Evolutionary conservation across 2,797 vertebrate genomes (phyloP).

Genomic region (Ceryle rudis): DNA sequence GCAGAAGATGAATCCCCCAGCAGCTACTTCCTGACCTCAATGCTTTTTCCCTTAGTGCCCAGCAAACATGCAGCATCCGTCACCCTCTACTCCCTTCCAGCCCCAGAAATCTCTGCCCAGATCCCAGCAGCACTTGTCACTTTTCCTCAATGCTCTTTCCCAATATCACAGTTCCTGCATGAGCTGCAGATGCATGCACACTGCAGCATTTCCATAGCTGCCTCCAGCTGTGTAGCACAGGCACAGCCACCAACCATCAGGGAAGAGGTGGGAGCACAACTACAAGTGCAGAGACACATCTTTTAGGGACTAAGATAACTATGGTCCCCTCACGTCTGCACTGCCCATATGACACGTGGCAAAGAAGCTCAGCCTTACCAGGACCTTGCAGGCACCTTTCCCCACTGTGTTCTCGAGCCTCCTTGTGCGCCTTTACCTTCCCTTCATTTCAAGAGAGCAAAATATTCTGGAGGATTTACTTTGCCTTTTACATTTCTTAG

Average conservation of each 20-base stretch:
- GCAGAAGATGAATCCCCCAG: neutral
- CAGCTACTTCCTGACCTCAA: neutral
- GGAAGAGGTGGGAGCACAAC: neutral
- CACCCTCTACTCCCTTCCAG: neutral
- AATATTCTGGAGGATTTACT: neutral
- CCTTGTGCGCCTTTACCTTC: neutral
- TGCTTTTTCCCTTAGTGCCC: neutral
- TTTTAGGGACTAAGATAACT: neutral
- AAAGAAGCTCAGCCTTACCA: neutral
- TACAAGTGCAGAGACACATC: neutral
- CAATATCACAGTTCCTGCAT: neutral
- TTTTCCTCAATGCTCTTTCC: neutral
- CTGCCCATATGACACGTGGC: neutral
- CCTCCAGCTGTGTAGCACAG: accelerated
- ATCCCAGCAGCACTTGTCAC: neutral
- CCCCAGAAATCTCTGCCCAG: neutral
- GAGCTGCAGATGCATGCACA: accelerated
- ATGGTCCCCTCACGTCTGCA: accelerated
- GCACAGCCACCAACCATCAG: neutral
- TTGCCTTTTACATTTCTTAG: neutral
- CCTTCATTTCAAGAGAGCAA: neutral
- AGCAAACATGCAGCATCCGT: neutral
- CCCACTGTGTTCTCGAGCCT: neutral
- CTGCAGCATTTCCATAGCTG: neutral
- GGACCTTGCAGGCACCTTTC: neutral